Conservation (phyloP, 1,140 invertebrate species). For the Gryllus bimaculatus region DNA sequence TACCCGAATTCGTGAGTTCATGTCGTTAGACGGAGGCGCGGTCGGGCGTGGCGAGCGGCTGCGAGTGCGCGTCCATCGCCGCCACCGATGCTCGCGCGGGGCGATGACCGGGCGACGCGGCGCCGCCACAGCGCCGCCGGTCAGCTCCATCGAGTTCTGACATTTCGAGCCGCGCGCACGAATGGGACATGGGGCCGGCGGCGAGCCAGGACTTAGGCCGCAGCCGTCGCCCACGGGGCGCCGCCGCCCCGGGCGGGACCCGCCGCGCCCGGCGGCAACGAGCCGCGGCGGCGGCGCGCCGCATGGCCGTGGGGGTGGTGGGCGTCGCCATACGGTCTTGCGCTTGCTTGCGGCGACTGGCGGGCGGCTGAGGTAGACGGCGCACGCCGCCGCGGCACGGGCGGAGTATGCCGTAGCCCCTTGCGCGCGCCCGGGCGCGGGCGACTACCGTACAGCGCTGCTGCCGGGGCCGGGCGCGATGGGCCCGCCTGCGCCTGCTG, state of each 20-base stretch:
- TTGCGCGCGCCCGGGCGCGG: slow-evolving; percentile 16
- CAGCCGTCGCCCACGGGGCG: slow-evolving; percentile 20
- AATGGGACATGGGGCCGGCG: slow-evolving; percentile 85
- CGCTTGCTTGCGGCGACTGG: slow-evolving; percentile 57
- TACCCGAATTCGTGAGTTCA: slow-evolving; percentile 95
- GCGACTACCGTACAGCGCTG: slow-evolving; percentile 27
- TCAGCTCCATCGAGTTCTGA: slow-evolving; percentile 71
- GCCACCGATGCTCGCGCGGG: slow-evolving; percentile 30
- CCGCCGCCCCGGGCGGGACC: not conserved
- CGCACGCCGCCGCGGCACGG: slow-evolving; percentile 51
- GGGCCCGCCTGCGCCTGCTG: slow-evolving; percentile 44
- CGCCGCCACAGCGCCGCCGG: slow-evolving; percentile 23
- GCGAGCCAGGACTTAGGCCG: slow-evolving; percentile 32
- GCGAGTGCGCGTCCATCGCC: slow-evolving; percentile 27
- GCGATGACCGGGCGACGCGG: slow-evolving; percentile 31
- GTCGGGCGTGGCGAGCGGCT: slow-evolving; percentile 56
- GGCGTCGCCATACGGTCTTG: slow-evolving; percentile 41
- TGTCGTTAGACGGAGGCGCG: slow-evolving; percentile 84
- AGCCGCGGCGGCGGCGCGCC: not conserved
- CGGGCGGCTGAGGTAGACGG: too few relatives aligned
- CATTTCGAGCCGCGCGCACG: slow-evolving; percentile 82
- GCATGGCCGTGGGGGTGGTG: slow-evolving; percentile 32
- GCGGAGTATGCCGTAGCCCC: slow-evolving; percentile 43
- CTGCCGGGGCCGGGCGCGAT: slow-evolving; percentile 24
- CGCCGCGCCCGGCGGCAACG: slow-evolving; percentile 25